Evolutionary conservation across 2,113 vertebrate genomes (phyloP).

Genomic region (Heterochromis multidens): DNA sequence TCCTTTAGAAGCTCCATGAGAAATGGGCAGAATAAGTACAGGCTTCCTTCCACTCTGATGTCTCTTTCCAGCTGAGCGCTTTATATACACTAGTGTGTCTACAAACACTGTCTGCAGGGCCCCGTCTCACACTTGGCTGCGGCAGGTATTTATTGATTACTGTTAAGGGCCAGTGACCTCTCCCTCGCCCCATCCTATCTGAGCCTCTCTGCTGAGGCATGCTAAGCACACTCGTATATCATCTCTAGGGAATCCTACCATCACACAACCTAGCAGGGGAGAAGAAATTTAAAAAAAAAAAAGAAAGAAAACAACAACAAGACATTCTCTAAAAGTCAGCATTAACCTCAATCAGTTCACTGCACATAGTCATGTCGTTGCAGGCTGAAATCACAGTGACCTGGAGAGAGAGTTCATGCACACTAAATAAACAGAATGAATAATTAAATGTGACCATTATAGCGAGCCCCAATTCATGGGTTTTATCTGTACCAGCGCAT

Average conservation of each 20-base stretch:
- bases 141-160: constrained; percentile 87
- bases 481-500: constrained; percentile 29
- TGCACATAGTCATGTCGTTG: constrained; percentile 15
- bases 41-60: constrained; percentile 33
- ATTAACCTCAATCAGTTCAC: constrained; percentile 65
- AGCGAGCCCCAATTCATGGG: neutral
- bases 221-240: constrained; percentile 82
- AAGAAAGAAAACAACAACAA: constrained; percentile 10
- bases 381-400: neutral
- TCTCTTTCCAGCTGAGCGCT: constrained; percentile 44
- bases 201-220: constrained; percentile 69
- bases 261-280: constrained; percentile 47
- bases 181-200: constrained; percentile 63
- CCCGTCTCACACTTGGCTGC: constrained; percentile 47
- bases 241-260: constrained; percentile 77
- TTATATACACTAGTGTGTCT: constrained; percentile 50
- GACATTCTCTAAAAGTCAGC: constrained; percentile 82
- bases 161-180: constrained; percentile 85
- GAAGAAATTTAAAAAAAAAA: constrained; percentile 34
- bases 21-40: constrained; percentile 15
- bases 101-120: constrained; percentile 47
- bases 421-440: constrained; percentile 47
- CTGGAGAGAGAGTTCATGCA: neutral
- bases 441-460: constrained; percentile 46
- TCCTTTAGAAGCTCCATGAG: constrained; percentile 35